Conservation (phyloP, 2,797 vertebrate species). For the Todus mexicanus region DNA sequence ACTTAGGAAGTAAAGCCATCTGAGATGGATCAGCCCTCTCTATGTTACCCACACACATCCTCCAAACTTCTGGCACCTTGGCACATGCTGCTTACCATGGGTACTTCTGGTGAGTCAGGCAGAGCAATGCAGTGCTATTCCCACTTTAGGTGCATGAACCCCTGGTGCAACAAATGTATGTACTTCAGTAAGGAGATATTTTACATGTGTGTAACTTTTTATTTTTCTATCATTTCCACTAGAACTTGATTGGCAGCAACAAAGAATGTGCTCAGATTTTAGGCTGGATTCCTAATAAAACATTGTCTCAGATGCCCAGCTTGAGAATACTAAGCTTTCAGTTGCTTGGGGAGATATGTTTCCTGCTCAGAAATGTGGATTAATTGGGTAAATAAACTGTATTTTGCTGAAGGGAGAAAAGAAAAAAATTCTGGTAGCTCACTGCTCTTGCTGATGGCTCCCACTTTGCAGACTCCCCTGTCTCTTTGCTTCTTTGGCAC, state of each 20-base stretch:
- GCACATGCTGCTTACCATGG: not conserved
- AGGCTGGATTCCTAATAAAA: not conserved
- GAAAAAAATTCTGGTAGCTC: not conserved
- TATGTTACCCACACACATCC: not conserved
- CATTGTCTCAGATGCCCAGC: not conserved
- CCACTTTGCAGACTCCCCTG: not conserved
- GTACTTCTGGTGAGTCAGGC: not conserved
- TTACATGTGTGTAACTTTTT: not conserved
- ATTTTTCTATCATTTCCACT: not conserved
- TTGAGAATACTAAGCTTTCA: not conserved
- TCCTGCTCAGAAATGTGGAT: not conserved
- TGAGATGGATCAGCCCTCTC: not conserved
- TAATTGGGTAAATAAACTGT: not conserved
- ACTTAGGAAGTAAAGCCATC: not conserved
- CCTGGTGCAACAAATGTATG: not conserved
- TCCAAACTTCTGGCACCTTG: not conserved
- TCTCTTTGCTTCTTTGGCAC: not conserved
- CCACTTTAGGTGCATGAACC: not conserved
- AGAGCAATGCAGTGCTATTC: not conserved
- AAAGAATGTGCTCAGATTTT: not conserved
- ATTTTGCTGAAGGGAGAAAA: not conserved
- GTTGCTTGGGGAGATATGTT: not conserved
- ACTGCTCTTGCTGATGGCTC: not conserved
- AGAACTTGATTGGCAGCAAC: not conserved
- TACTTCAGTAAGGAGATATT: not conserved